Conservation (phyloP, 2,113 vertebrate species). For the Paraplagusia blochii region DNA sequence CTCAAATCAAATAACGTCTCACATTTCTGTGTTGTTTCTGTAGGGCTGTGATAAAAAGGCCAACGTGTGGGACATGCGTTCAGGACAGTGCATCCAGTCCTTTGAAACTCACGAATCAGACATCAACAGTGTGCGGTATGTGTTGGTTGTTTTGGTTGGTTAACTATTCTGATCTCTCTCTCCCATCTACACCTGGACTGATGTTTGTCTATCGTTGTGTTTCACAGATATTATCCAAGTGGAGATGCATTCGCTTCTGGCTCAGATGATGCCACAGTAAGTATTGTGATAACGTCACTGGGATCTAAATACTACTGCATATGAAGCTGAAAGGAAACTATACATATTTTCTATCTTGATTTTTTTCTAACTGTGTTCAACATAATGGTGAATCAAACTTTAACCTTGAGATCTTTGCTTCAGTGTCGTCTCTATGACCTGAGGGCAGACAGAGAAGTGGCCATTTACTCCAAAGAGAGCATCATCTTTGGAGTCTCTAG, state of each 20-base stretch:
- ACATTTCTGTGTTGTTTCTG: background rate
- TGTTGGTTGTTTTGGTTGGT: background rate
- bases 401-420: conserved; percentile 33
- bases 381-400: conserved; percentile 1
- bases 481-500: conserved; percentile 98
- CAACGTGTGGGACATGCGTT: conserved; percentile 98
- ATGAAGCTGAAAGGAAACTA: too few relatives aligned
- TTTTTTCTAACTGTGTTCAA: too few relatives aligned
- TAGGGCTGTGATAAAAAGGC: conserved; percentile 99
- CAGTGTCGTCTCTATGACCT: conserved; percentile 97
- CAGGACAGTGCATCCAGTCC: conserved; percentile 95
- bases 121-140: conserved; percentile 97
- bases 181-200: background rate
- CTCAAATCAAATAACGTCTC: background rate
- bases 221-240: conserved; percentile 91
- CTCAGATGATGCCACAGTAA: conserved; percentile 95
- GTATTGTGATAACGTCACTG: conserved; percentile 56
- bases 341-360: too few relatives aligned
- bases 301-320: too few relatives aligned
- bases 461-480: conserved; percentile 98
- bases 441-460: conserved; percentile 96
- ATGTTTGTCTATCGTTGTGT: conserved; percentile 8
- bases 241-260: conserved; percentile 99
- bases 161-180: background rate
- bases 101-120: conserved; percentile 98